These are phyloP conservation scores for Propithecus deckenii DNA, from an alignment of 2,797 vertebrate species.

Conservation along the genomic window DNA sequence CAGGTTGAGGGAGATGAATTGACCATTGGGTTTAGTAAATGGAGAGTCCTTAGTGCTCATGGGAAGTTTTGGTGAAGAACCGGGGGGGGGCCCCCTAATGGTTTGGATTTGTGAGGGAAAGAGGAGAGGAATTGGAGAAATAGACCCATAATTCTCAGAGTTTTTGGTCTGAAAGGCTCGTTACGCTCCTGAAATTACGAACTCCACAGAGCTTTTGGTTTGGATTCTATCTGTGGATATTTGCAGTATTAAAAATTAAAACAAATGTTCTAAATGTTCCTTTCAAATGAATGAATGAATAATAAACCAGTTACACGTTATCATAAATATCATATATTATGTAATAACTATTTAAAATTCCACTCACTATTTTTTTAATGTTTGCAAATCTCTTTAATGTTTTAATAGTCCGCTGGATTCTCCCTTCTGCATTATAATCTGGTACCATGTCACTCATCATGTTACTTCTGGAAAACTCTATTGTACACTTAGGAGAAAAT, in stretches of 20 bases:
- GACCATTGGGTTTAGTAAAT: neutral
- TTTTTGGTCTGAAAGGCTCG: neutral
- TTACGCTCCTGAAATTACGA: neutral
- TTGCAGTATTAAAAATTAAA: neutral
- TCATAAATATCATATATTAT: neutral
- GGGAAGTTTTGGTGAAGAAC: neutral
- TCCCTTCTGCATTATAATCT: neutral
- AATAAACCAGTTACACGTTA: neutral
- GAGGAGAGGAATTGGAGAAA: neutral
- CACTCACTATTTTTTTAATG: neutral
- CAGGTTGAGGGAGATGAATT: neutral
- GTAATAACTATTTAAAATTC: neutral
- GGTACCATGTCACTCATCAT: neutral
- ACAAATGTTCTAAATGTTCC: neutral
- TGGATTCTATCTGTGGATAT: neutral
- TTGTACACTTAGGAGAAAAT: neutral
- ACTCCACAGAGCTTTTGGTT: neutral
- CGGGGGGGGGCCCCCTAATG: too few relatives aligned
- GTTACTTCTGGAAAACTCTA: neutral
- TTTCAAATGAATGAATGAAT: neutral
- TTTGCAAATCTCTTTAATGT: neutral
- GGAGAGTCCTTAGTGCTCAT: neutral
- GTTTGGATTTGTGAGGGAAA: neutral
- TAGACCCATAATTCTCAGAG: neutral
- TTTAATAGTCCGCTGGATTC: neutral